phyloP scores from a whole-genome alignment of 2,113 vertebrate genomes.

The Chinchilla lanigera region DNA sequence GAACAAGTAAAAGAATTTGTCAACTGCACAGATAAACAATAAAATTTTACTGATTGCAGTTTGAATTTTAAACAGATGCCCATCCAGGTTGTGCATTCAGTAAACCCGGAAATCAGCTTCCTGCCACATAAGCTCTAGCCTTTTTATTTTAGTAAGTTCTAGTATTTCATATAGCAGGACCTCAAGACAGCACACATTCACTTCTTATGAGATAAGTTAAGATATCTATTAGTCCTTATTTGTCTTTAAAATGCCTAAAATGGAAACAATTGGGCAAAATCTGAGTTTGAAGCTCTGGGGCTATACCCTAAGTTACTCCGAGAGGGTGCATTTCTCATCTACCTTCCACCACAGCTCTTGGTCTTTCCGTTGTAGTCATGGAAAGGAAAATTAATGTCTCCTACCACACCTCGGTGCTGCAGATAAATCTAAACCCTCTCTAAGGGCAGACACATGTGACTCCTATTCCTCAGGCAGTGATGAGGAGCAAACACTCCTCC shows the following conservation, averaged over 20 bases:
- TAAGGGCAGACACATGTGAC: neutral
- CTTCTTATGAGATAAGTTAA: neutral
- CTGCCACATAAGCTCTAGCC: neutral
- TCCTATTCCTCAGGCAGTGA: neutral
- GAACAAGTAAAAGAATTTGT: neutral
- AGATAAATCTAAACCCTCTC: neutral
- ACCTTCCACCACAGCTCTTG: neutral
- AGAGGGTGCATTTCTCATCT: neutral
- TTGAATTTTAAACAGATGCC: neutral
- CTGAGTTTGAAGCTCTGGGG: neutral
- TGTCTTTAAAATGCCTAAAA: neutral
- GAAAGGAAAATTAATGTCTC: neutral
- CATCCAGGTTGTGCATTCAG: neutral
- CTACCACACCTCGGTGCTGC: accelerated
- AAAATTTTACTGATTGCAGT: neutral
- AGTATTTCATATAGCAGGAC: neutral
- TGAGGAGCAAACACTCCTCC: neutral
- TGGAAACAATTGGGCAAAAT: neutral
- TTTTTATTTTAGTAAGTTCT: neutral
- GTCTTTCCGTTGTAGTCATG: neutral
- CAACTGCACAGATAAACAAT: neutral
- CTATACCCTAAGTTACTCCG: neutral
- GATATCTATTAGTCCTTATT: neutral
- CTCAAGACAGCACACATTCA: neutral
- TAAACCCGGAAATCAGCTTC: neutral